Evolutionary conservation across 2,797 vertebrate genomes (phyloP), one percentile per base, ranked within the genome.

Genomic region (Antennarius maculatus): DNA sequence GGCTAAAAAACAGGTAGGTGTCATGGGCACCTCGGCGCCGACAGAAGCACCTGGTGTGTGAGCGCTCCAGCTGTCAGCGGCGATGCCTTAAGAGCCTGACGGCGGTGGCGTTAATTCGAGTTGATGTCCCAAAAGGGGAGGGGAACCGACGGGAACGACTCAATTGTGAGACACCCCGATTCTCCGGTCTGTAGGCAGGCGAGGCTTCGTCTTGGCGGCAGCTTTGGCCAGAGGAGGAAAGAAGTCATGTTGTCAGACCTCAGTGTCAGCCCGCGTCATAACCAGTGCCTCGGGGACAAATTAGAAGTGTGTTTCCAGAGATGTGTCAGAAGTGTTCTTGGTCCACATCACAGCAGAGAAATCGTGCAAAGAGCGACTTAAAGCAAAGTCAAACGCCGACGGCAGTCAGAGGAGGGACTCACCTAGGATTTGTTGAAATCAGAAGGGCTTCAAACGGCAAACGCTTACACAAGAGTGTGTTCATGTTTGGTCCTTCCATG

Each of bases 1-100:
- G 82, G 86, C 88, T 91, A 82, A 90, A 85, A 92, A 92, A 91
- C 92, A 94, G 92, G 92, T 93, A 94, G 92, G 92, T 93, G 93
- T 92, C 87, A 87, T 74, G 50, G 79, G 77, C 90, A 91, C 89
- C 87, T 90, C 88, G 65, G 70, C 15, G 15, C 29, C 79, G 81
- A 90, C 85, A 79, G 69, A 80, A 85, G 90, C 91, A 93, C 91
- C 91, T 93, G 90, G 87, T 89, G 91, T 83, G 77, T 75, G 89
- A 87, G 85, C 67, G 61, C 80, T 66, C 5, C 77, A 83, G 87
- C 90, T 90, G 92, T 92, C 91, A 90, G 74, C 54, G 66, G 71
- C 69, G 56, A 76, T 86, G 85, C 83, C 78, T 83, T 66, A 58
- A 84, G 88, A 81, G 69, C 77, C 75, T 72, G 84, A 88, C 55